Conservation (phyloP, 2,888 invertebrate genomes). For the Eupithecia abbreviata region DNA sequence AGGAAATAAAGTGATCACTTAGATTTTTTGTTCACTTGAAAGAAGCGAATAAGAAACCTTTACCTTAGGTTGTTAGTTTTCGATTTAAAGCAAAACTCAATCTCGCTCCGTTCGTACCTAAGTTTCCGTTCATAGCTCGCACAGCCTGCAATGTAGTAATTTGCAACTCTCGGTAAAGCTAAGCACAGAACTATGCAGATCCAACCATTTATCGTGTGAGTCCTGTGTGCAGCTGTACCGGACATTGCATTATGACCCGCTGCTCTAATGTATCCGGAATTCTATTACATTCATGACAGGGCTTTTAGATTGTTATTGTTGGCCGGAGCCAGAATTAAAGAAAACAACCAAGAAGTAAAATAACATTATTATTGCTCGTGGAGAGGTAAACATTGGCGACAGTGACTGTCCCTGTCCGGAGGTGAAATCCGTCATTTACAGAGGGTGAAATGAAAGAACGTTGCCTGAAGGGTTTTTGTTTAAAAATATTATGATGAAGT, state of each 20-base stretch:
- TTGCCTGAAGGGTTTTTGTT: neutral
- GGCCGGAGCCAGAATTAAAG: neutral
- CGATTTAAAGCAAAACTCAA: too few relatives aligned
- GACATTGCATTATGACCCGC: constrained; percentile 29
- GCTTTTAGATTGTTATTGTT: neutral
- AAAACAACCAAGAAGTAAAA: neutral
- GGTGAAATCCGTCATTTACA: neutral
- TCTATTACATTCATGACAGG: constrained; percentile 22
- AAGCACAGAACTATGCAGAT: constrained; percentile 35
- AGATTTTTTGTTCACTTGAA: too few relatives aligned
- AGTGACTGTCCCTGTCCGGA: neutral
- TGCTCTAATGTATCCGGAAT: constrained; percentile 34
- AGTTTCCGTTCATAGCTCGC: neutral
- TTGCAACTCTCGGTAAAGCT: constrained; percentile 18
- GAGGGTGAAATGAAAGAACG: neutral
- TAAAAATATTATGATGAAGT: neutral
- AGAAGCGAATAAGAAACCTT: too few relatives aligned
- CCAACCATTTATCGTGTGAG: constrained; percentile 35
- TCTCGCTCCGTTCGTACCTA: neutral
- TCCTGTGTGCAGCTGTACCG: constrained; percentile 41
- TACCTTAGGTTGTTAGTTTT: too few relatives aligned
- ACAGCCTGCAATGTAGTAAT: neutral
- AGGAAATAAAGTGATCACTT: too few relatives aligned
- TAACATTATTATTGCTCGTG: neutral
- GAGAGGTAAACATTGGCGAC: neutral